Base-by-base conservation (phyloP, 2,888 invertebrate genomes). In the Sialis fuliginosa region DNA sequence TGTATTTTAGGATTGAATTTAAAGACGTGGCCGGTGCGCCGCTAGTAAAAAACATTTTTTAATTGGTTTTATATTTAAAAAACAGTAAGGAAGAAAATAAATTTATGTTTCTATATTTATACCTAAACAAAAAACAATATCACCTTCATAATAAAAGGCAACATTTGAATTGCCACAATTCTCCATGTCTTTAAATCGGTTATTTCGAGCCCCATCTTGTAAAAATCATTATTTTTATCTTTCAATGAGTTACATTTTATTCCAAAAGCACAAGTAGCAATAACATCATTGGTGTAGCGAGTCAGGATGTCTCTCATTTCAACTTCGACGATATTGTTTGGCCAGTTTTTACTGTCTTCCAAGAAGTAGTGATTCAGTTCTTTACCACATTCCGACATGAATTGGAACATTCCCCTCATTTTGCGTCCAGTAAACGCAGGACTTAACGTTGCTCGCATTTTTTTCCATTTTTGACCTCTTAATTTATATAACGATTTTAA, bases 201-300 rank as follows among this genome's bases (percentile, higher is more conserved):
- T 5, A 33, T 9, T 7, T 33, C 8, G 33, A n/a, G 4, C 4
- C 37, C 37, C 37, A 35, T 35, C 10, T 35, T 35, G 42, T 48
- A 53, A 37, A 53, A 52, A 8, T 50, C 49, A 42, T 53, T 53
- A 6, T 49, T 45, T 12, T 45, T 49, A 33, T 53, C 10, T 13
- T 42, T 37, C 8, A 51, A 31, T n/a, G 52, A 52, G 40, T 52
- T 48, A 1, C 45, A 32, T 6, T 46, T 34, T 7, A 53, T 34
- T 0, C 52, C 53, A 39, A 53, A 53, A 4, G 53, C 50, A 6
- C 53, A 37, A 48, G n/a, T n/a, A n/a, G n/a, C n/a, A n/a, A n/a
- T n/a, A n/a, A n/a, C n/a, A n/a, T n/a, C n/a, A n/a, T n/a, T 52
- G 7, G 51, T 48, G n/a, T 45, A 49, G n/a, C 52, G 45, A 6